phyloP scores from a whole-genome alignment of 1,140 invertebrate genomes.

The Lanistes nyassanus region DNA sequence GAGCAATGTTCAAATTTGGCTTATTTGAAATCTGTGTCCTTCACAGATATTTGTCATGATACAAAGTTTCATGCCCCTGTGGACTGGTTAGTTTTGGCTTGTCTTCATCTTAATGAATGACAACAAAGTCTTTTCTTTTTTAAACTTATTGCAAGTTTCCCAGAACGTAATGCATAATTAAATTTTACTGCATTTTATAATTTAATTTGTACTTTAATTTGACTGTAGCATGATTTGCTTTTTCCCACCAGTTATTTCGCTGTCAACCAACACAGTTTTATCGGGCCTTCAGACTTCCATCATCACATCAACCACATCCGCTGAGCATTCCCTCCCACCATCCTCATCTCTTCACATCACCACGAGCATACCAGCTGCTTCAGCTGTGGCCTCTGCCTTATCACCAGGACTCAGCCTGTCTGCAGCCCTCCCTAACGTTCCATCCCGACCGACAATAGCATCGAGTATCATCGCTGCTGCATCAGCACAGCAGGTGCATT shows the following conservation, averaged over 20 bases:
- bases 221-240: neutral
- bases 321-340: neutral
- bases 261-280: conserved; percentile 9
- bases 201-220: neutral
- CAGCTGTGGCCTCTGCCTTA: conserved; percentile 1
- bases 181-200: too few species aligned
- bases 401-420: conserved; percentile 16
- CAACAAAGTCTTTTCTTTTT: too few species aligned
- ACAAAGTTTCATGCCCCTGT: too few species aligned
- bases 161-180: too few species aligned
- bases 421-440: conserved; percentile 13
- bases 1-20: too few species aligned
- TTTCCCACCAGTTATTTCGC: conserved; percentile 1
- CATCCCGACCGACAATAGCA: conserved; percentile 26
- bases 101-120: too few species aligned
- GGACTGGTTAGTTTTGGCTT: too few species aligned
- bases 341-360: conserved; percentile 18
- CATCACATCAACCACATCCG: neutral
- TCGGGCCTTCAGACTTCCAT: conserved; percentile 2
- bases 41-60: too few species aligned
- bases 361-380: neutral
- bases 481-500: conserved; percentile 26
- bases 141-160: too few species aligned
- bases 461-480: conserved; percentile 34
- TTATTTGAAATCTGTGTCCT: too few species aligned